Evolutionary conservation across 2,797 vertebrate genomes (phyloP).

Genomic region (Peromyscus attwateri): DNA sequence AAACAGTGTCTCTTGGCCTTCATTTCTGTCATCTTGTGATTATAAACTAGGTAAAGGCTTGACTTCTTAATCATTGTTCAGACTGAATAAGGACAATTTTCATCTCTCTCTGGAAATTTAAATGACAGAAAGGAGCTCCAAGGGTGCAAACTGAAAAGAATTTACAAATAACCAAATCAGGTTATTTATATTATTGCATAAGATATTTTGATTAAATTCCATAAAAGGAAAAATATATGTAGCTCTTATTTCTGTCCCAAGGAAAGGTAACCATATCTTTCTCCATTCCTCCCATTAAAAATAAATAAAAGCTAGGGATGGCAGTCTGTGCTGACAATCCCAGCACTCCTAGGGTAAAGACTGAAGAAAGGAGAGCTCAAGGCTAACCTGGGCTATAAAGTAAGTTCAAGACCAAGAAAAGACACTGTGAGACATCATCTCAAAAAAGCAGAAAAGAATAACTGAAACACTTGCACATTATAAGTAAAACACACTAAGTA

Average conservation of each 20-base stretch:
- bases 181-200: neutral
- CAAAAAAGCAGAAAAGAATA: neutral
- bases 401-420: neutral
- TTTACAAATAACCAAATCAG: neutral
- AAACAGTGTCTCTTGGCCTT: neutral
- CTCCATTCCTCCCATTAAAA: neutral
- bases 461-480: neutral
- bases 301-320: neutral
- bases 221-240: neutral
- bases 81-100: neutral
- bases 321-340: neutral
- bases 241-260: neutral
- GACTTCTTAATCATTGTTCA: neutral
- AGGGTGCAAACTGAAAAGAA: neutral
- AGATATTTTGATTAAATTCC: neutral
- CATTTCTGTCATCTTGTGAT: neutral
- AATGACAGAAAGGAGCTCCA: neutral
- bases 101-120: neutral
- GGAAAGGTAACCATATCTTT: neutral
- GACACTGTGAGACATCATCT: neutral
- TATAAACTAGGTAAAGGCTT: constrained; percentile 11
- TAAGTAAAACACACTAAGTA: neutral
- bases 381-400: neutral
- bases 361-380: neutral
- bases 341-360: neutral